Conservation (phyloP, 2,797 vertebrate genomes). For the Clarias platycephalus region DNA sequence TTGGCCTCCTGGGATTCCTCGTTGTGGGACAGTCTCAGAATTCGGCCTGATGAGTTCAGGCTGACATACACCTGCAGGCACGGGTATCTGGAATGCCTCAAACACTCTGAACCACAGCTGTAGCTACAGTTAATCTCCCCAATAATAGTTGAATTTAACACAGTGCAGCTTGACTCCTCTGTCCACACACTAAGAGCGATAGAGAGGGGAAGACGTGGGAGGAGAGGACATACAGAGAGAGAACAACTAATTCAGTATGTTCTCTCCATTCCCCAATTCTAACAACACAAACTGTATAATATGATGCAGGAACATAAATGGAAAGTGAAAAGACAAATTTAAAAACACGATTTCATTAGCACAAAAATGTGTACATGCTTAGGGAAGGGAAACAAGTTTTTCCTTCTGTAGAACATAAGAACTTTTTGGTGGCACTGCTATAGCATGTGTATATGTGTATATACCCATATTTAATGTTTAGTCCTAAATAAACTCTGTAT, state of each 20-base stretch:
- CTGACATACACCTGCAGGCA: conserved; percentile 93
- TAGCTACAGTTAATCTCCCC: conserved; percentile 90
- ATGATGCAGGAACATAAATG: neutral
- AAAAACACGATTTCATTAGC: neutral
- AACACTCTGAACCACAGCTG: conserved; percentile 89
- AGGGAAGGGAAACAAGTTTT: neutral
- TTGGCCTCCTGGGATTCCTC: conserved; percentile 88
- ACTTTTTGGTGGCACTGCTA: neutral
- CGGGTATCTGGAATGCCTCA: conserved; percentile 87
- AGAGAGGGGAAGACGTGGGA: conserved; percentile 9
- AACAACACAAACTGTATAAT: neutral
- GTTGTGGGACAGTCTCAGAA: conserved; percentile 83
- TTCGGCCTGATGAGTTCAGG: conserved; percentile 84
- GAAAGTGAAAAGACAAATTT: neutral
- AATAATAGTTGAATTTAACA: conserved; percentile 85
- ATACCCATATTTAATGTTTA: neutral
- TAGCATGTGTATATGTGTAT: neutral
- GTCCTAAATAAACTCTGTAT: neutral
- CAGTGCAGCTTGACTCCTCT: conserved; percentile 81
- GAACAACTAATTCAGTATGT: neutral
- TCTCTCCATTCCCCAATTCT: neutral
- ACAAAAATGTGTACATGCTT: neutral
- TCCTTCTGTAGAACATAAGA: neutral
- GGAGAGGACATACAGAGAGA: neutral
- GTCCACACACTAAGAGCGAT: conserved; percentile 83